Evolutionary conservation across 1,140 invertebrate genomes (phyloP), one percentile per base, ranked within the genome.

Genomic region (Adoxophyes honmai): DNA sequence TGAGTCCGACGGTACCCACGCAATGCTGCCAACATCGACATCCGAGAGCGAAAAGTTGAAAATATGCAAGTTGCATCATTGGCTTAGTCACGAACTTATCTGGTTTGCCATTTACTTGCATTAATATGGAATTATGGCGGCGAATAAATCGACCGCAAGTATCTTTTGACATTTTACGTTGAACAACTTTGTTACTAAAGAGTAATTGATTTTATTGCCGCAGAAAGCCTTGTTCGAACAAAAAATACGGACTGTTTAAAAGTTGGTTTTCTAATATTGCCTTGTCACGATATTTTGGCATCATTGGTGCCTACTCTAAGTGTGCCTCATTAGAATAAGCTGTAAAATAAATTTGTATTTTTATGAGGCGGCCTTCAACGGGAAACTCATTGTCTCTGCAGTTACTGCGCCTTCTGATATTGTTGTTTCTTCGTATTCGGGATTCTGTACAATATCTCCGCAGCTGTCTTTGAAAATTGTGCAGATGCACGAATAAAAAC

Each of bases 121-220:
- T 75, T 66, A 73, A 75, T 76, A 79, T 72, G 70, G 69, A 67
- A 73, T 68, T 70, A 70, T 75, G 68, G 62, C 64, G 52, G 61
- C 54, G 52, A 59, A 64, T 62, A 69, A 66, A 68, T 64, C 68
- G 64, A 77, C 70, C 75, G 63, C 69, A 60, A 66, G 59, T 52
- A 53, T 55, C 52, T 63, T 70, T 65, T 66, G 65, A 61, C 58
- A 48, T 48, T 48, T 21, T 48, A 10, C 11, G 42, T 48, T 28
- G 18, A 7, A 44, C 39, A 7, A 44, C 39, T 44, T 48, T 28
- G 10, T 48, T 48, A n/a, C 42, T n/a, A 33, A 48, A 44, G 9
- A 48, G 18, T 28, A 18, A 48, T 33, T 48, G 21, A 28, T 28
- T 28, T 9, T 0, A 9, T 8, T 16, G 14, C 4, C 15, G 38